A percentile compares a stretch with the other conserved stretches of the same genome.
Evolutionary conservation across 2,113 vertebrate species (phyloP).

Genomic region (Hyperopisus bebe): DNA sequence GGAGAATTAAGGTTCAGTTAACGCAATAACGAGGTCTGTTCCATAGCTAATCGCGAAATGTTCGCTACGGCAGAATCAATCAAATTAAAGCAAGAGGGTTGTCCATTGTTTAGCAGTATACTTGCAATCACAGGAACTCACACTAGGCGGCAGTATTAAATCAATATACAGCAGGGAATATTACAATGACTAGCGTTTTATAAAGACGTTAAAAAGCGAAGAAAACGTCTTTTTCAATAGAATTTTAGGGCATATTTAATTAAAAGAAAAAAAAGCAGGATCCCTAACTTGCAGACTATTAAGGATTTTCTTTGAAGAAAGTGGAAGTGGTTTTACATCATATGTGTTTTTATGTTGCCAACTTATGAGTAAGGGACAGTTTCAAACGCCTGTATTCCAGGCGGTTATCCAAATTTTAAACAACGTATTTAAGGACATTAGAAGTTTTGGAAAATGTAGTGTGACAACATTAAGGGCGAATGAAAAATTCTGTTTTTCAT

Average conservation of each 20-base stretch:
- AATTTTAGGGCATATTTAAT: neutral
- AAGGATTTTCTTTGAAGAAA: slow-evolving; percentile 8
- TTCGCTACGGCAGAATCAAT: neutral
- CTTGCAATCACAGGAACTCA: neutral
- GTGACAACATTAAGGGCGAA: neutral
- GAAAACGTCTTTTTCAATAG: neutral
- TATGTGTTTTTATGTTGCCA: neutral
- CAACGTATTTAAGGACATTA: slow-evolving; percentile 3
- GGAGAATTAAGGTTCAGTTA: neutral
- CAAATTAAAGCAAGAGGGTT: neutral
- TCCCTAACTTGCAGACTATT: neutral
- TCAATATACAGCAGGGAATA: neutral
- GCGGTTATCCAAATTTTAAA: neutral
- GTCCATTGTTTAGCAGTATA: neutral
- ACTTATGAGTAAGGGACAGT: neutral
- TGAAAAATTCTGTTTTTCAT: slow-evolving; percentile 4
- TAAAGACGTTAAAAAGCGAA: neutral
- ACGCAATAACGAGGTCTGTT: slow-evolving; percentile 17
- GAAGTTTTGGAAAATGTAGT: neutral
- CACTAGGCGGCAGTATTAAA: slow-evolving; percentile 23
- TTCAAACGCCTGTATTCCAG: neutral
- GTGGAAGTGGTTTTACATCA: neutral
- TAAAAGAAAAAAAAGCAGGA: neutral
- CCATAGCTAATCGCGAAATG: neutral
- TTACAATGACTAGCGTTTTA: neutral